Base-by-base conservation (phyloP, 64 coral and sea anemone genomes). In the Orbicella faveolata region DNA sequence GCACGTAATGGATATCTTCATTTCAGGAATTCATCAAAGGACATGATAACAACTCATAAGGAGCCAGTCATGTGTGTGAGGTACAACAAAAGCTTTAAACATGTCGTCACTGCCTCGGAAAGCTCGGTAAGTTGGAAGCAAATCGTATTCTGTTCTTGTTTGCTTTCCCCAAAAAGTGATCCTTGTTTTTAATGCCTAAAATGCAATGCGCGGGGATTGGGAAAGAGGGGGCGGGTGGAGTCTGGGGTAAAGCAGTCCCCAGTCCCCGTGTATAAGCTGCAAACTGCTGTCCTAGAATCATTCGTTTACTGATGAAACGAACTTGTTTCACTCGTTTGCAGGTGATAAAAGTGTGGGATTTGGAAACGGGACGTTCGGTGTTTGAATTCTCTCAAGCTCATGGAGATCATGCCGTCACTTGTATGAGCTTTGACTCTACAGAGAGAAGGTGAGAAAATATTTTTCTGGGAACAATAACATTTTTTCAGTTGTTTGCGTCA, bases 361-460 rank as follows among this genome's bases (percentile, higher is more conserved):
- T 99, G 77, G 97, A 96, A 79, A 99, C 97, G 39, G 97, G 97
- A 0, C 69, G 91, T 33, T 80, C 87, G 66, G 79, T 99, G 30
- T 99, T 99, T 83, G 97, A 99, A 75, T 99, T 99, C 75, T 96
- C 92, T 63, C 88, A 99, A 63, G 93, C 93, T 35, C 97, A 99
- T 75, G 94, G 97, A 34, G 93, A 93, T 25, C 88, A 76, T 37
- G 94, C 94, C 26, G 88, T 99, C 19, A 99, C 97, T 8, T 90
- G 83, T 44, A 96, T 99, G 93, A 87, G 83, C 7, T 99, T 99
- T 94, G 97, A 99, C 64, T 99, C 97, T 0, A 99, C 93, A 19
- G 97, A 99, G 52, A 90, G 97, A 89, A 95, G 97, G 93, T 95
- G 30, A 36, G 34, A 1, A 52, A 48, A 34, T 79, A 33, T 52